Percentiles rank a stretch among this genome's conserved stretches.
These are phyloP conservation scores for Drosophila albomicans DNA, from an alignment of 1,140 invertebrate species.

Conservation along the genomic window DNA sequence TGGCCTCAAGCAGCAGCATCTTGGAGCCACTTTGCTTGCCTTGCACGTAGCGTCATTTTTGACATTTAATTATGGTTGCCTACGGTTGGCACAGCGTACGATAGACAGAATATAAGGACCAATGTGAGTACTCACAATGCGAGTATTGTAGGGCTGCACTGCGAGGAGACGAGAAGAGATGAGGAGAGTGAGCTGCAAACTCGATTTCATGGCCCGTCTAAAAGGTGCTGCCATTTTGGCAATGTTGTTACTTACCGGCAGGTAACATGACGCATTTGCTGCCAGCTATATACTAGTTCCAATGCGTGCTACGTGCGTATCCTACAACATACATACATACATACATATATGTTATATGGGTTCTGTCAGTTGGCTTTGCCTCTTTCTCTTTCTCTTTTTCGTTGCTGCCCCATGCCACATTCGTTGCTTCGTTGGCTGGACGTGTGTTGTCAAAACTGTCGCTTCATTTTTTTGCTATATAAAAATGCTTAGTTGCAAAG, in stretches of 20 bases:
- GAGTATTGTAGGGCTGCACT: constrained; percentile 13
- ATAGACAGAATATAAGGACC: constrained; percentile 14
- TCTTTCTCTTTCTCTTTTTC: not conserved
- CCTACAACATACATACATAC: constrained; percentile 2
- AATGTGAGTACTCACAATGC: not conserved
- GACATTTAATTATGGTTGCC: constrained; percentile 77
- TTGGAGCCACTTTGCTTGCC: constrained; percentile 59
- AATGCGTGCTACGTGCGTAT: constrained; percentile 74
- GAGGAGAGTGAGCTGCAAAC: constrained; percentile 60
- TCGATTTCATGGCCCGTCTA: constrained; percentile 68
- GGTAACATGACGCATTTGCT: constrained; percentile 52
- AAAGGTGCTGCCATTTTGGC: constrained; percentile 69
- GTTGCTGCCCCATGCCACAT: not conserved
- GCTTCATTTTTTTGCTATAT: constrained; percentile 67
- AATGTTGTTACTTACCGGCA: constrained; percentile 29
- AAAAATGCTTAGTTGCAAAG: constrained; percentile 48
- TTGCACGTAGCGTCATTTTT: constrained; percentile 79
- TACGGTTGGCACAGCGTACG: constrained; percentile 22
- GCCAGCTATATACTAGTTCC: constrained; percentile 15
- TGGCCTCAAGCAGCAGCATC: constrained; percentile 15
- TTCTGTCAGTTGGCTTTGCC: not conserved
- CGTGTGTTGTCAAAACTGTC: constrained; percentile 79
- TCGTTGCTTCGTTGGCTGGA: constrained; percentile 24
- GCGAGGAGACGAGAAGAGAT: not conserved
- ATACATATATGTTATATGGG: constrained; percentile 49